Percentiles rank a stretch among this genome's conserved stretches.
Conservation (phyloP, 92 coral and sea anemone species). For the Virgularia gustaviana region DNA sequence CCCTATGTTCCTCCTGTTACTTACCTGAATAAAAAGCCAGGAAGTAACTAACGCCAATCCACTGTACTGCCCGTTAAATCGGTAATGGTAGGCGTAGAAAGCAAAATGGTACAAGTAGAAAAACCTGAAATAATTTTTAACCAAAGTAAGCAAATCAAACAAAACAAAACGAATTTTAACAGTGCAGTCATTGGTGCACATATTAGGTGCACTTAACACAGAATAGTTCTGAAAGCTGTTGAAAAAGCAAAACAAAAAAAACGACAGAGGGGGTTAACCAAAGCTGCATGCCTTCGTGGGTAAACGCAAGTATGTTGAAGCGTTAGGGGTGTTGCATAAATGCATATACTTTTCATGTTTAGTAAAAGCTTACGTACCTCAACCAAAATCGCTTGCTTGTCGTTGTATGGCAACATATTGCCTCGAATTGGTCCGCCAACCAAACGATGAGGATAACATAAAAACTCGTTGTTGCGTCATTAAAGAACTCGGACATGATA, state of each 20-base stretch:
- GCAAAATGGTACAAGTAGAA: conserved; percentile 97
- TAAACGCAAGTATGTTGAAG: not conserved
- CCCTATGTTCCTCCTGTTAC: no score
- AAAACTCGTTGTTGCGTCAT: conserved; percentile 96
- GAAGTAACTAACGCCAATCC: conserved; percentile 97
- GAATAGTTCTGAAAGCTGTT: no score
- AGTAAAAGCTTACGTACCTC: conserved; percentile 67
- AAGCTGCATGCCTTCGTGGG: no score
- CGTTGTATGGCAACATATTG: conserved; percentile 94
- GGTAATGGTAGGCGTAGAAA: conserved; percentile 98
- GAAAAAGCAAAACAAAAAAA: no score
- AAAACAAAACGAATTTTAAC: not conserved
- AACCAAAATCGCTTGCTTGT: conserved; percentile 93
- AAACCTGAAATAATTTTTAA: conserved; percentile 57
- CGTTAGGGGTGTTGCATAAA: not conserved
- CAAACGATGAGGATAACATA: conserved; percentile 94
- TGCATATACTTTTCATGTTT: no score
- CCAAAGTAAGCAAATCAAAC: not conserved
- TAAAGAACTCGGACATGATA: conserved; percentile 97
- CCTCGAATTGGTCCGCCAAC: conserved; percentile 99
- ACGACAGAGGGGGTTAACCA: no score
- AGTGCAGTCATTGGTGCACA: not conserved
- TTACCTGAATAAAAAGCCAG: conserved; percentile 96
- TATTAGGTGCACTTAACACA: no score
- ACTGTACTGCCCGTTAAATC: conserved; percentile 98